A percentile compares a stretch with the other conserved stretches of the same genome.
phyloP scores from a whole-genome alignment of 2,797 vertebrate species.

The Chaetodon trifasciatus region DNA sequence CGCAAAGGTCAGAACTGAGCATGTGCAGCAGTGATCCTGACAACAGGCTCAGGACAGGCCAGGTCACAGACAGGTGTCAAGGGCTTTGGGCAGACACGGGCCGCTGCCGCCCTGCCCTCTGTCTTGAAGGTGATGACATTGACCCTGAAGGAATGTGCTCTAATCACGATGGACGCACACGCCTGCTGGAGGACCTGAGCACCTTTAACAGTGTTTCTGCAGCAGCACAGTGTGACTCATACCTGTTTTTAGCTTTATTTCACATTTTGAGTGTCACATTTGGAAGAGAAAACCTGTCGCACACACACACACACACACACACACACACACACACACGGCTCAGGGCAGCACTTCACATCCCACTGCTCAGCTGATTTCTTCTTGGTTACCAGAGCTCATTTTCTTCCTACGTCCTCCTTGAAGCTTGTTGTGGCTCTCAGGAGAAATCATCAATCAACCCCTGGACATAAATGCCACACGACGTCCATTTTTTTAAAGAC shows the following conservation, averaged over 20 bases:
- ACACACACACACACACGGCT: not conserved
- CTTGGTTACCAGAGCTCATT: conserved; percentile 39
- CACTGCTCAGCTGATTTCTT: conserved; percentile 20
- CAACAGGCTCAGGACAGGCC: not conserved
- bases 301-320: not conserved
- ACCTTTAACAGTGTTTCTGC: not conserved
- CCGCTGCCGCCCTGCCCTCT: not conserved
- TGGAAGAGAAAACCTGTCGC: too few relatives aligned
- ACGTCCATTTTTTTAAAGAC: not conserved
- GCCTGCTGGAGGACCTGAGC: not conserved
- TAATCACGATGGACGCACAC: not conserved
- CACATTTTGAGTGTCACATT: too few relatives aligned
- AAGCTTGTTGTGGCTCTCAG: conserved; percentile 32
- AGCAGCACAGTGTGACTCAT: not conserved
- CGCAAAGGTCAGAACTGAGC: conserved; percentile 53
- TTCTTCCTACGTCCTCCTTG: conserved; percentile 19
- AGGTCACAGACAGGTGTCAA: conserved; percentile 44
- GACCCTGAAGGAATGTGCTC: not conserved
- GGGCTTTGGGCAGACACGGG: not conserved
- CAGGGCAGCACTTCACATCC: not conserved
- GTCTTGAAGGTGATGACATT: conserved; percentile 2
- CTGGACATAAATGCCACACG: not conserved
- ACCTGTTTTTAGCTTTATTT: too few relatives aligned
- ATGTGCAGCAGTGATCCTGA: conserved; percentile 21
- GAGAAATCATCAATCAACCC: conserved; percentile 49